phyloP scores from a whole-genome alignment of 2,888 invertebrate genomes.

The Actias luna region DNA sequence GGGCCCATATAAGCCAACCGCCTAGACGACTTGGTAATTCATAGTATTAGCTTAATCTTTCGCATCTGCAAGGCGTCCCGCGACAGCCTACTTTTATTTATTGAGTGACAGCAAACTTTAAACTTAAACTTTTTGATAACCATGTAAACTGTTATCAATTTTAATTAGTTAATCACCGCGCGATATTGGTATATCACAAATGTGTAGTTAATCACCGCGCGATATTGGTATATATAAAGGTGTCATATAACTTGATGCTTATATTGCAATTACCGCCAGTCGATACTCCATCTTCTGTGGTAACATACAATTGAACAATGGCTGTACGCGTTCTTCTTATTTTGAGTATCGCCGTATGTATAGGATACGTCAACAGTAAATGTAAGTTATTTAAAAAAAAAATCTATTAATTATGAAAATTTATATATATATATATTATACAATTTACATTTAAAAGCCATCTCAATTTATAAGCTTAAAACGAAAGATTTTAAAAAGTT shows the following conservation, averaged over 20 bases:
- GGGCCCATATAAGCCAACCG: too few species aligned
- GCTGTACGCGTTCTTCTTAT: conserved; percentile 41
- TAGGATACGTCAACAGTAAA: conserved; percentile 36
- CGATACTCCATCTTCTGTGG: conserved; percentile 21
- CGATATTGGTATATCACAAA: conserved; percentile 13
- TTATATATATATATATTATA: neutral
- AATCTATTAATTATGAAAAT: neutral
- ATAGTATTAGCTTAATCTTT: too few species aligned
- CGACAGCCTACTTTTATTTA: too few species aligned
- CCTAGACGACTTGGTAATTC: too few species aligned
- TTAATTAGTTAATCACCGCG: conserved; percentile 16
- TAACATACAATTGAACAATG: conserved; percentile 43
- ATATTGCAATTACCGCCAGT: conserved; percentile 30
- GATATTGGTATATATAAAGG: conserved; percentile 13
- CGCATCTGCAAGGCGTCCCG: too few species aligned
- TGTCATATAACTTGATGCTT: conserved; percentile 24
- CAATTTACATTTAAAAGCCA: neutral
- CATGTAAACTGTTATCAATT: conserved; percentile 6
- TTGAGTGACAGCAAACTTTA: neutral
- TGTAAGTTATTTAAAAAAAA: conserved; percentile 36
- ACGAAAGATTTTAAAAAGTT: neutral
- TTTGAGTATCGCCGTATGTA: conserved; percentile 32
- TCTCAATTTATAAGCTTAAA: neutral
- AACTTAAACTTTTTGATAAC: neutral
- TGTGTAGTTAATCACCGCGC: conserved; percentile 17